Evolutionary conservation across 2,797 vertebrate genomes (phyloP), one percentile per base, ranked within the genome.

Genomic region (Sebastes itinus): DNA sequence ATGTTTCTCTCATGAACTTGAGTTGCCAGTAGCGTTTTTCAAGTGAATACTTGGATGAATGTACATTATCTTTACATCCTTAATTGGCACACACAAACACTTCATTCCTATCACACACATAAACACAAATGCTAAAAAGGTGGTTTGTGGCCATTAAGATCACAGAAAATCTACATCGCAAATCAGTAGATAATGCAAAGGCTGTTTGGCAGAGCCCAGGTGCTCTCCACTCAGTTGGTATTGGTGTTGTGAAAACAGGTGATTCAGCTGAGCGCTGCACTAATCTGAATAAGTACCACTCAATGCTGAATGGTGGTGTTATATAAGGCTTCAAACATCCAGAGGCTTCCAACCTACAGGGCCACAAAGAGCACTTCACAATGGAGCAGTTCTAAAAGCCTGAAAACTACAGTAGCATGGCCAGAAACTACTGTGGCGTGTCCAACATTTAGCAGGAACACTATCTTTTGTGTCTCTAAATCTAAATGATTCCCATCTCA

Each of bases 261-360:
- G 87, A 90, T 94, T 93, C 89, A 92, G 80, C 77, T 27, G 59
- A 87, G 89, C 60, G 2, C 83, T 71, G 87, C 67, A 82, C 87
- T 91, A 92, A 95, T 94, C 90, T 93, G 92, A 92, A 92, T 91
- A 95, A 95, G 93, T 94, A 94, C 81, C 90, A 94, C 94, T 95
- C 94, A 92, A 93, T 93, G 89, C 80, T 92, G 88, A 94, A 94
- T 90, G 73, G 65, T 81, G 84, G 87, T 77, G 89, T 94, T 93
- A 93, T 85, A 84, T 91, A 93, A 94, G 82, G 91, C 89, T 89
- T 79, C 80, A 89, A 83, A 82, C 70, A 76, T 86, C 74, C 83
- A 84, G 80, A 81, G 73, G 78, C 83, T 86, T 85, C 71, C 86
- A 90, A 55, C 84, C 83, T 81, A 86, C 86, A 84, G 78, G 66